These are phyloP conservation scores for Mastomys natalensis DNA, from an alignment of 2,113 vertebrate genomes.

Conservation along the genomic window DNA sequence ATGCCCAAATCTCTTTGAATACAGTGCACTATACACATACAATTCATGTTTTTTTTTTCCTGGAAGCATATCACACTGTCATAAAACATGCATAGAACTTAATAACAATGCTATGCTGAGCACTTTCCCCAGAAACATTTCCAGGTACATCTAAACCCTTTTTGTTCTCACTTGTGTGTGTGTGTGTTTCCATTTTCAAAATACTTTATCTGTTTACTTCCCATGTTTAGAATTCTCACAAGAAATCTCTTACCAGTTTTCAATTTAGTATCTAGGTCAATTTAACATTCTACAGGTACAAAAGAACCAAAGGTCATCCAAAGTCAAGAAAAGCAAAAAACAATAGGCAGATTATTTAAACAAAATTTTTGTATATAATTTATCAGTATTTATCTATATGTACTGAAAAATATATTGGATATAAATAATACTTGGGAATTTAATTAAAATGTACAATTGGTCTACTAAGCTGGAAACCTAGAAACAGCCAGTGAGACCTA, in stretches of 20 bases:
- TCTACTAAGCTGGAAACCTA: background rate
- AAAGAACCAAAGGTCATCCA: constrained; percentile 45
- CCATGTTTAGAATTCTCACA: constrained; percentile 42
- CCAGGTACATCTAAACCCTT: background rate
- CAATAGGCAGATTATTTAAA: background rate
- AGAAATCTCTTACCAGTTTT: constrained; percentile 22
- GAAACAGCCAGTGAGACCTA: background rate
- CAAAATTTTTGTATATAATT: background rate
- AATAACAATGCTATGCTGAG: constrained; percentile 39
- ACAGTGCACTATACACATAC: background rate
- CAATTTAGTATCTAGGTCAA: constrained; percentile 24
- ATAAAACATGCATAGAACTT: constrained; percentile 29
- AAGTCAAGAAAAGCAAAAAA: constrained; percentile 11
- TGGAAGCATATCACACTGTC: background rate
- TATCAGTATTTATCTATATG: background rate
- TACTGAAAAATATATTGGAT: background rate
- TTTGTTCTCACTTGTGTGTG: background rate
- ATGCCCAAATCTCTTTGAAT: constrained; percentile 6
- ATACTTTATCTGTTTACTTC: constrained; percentile 43
- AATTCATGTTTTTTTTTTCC: constrained; percentile 46
- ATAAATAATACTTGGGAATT: background rate
- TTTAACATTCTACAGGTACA: background rate
- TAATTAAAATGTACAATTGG: background rate
- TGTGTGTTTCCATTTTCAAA: background rate
- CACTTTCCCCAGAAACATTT: constrained; percentile 22